Percentiles rank a stretch among this genome's conserved stretches.
phyloP scores from a whole-genome alignment of 2,797 vertebrate species.

The Lutjanus argentimaculatus region DNA sequence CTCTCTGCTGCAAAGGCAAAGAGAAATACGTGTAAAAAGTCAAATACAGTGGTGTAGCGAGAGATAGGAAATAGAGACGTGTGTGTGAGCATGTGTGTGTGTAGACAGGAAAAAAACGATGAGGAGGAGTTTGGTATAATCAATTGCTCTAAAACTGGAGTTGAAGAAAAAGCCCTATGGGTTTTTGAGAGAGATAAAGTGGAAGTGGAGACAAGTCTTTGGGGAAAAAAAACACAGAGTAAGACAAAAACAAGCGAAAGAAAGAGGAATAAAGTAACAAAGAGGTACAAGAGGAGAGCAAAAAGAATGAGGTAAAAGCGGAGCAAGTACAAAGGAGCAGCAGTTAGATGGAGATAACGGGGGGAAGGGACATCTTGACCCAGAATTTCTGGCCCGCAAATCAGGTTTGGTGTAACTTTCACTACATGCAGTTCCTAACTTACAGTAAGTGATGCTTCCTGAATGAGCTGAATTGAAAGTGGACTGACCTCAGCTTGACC shows the following conservation, averaged over 20 bases:
- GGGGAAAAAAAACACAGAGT: neutral
- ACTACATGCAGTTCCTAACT: neutral
- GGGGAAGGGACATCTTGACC: slow-evolving; percentile 26
- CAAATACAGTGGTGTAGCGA: slow-evolving; percentile 45
- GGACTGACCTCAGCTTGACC: slow-evolving; percentile 13
- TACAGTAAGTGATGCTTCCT: neutral
- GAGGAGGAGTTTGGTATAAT: slow-evolving; percentile 67
- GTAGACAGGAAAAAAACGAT: slow-evolving; percentile 38
- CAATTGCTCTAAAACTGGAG: slow-evolving; percentile 75
- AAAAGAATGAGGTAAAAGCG: neutral
- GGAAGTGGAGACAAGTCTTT: slow-evolving; percentile 15
- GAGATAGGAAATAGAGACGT: slow-evolving; percentile 28
- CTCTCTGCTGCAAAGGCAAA: slow-evolving; percentile 51
- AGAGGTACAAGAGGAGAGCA: neutral
- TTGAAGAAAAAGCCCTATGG: slow-evolving; percentile 66
- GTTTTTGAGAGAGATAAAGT: slow-evolving; percentile 50
- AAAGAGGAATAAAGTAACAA: slow-evolving; percentile 4
- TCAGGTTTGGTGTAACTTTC: neutral
- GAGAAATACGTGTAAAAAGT: slow-evolving; percentile 42
- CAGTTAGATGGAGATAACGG: neutral
- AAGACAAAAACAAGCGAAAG: slow-evolving; percentile 13
- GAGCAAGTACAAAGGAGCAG: neutral
- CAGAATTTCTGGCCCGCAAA: slow-evolving; percentile 3
- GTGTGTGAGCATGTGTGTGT: slow-evolving; percentile 14
- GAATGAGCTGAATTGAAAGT: slow-evolving; percentile 14